Percentiles rank a stretch among this genome's conserved stretches.
phyloP scores from a whole-genome alignment of 2,888 invertebrate species.

The Drosophila prostipennis region DNA sequence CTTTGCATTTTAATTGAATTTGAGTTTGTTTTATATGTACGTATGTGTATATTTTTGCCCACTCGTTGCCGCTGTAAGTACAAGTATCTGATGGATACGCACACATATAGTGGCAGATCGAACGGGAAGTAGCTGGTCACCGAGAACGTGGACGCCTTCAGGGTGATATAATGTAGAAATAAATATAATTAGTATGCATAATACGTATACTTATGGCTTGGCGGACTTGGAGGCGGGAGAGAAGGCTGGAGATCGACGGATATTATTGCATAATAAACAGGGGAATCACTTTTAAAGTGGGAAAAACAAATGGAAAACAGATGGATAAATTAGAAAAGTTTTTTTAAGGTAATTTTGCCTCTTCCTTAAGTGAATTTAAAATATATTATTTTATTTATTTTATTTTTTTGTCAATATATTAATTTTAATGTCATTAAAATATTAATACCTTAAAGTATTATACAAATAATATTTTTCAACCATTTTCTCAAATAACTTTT shows the following conservation, averaged over 20 bases:
- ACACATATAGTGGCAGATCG: constrained; percentile 41
- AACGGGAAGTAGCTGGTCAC: constrained; percentile 64
- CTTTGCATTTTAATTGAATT: constrained; percentile 76
- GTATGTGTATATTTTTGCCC: constrained; percentile 2
- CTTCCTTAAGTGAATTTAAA: too few relatives aligned
- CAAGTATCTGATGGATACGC: constrained; percentile 48
- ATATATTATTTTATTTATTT: too few relatives aligned
- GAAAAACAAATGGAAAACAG: constrained; percentile 8
- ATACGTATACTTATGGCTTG: constrained; percentile 19
- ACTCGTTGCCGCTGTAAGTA: constrained; percentile 41
- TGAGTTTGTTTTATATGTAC: background rate
- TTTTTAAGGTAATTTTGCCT: too few relatives aligned
- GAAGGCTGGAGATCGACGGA: constrained; percentile 3
- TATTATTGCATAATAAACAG: constrained; percentile 20
- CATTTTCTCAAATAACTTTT: too few relatives aligned
- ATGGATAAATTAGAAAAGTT: background rate
- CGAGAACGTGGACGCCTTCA: constrained; percentile 57
- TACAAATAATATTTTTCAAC: too few relatives aligned
- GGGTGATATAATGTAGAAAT: constrained; percentile 41
- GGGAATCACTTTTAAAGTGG: constrained; percentile 14
- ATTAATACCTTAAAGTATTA: too few relatives aligned
- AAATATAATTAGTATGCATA: constrained; percentile 29
- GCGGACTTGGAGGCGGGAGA: background rate
- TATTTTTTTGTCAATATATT: too few relatives aligned
- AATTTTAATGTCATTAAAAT: too few relatives aligned